Evolutionary conservation across 2,888 invertebrate genomes (phyloP).

Genomic region (Ditylenchus weischeri): DNA sequence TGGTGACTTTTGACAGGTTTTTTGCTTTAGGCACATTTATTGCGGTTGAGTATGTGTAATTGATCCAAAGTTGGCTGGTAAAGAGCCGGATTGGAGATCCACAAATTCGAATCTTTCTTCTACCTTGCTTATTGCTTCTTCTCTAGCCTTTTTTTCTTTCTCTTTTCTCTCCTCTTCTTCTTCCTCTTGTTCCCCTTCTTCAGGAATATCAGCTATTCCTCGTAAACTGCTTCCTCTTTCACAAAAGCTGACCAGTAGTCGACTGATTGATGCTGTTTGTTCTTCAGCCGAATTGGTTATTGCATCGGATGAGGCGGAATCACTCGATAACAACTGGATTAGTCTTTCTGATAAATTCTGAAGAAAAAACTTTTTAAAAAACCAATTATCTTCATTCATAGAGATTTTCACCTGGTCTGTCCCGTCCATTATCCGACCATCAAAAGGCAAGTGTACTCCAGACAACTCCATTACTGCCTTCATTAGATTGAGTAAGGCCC

Average conservation of each 20-base stretch:
- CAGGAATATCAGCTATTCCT: constrained; percentile 29
- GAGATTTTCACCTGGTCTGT: constrained; percentile 31
- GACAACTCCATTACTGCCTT: constrained; percentile 27
- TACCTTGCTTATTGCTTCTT: constrained; percentile 20
- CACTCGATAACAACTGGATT: constrained; percentile 17
- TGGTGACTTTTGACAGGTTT: no score
- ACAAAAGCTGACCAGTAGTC: constrained; percentile 34
- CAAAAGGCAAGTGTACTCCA: constrained; percentile 35
- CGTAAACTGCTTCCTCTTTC: constrained; percentile 33
- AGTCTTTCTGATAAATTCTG: constrained; percentile 33
- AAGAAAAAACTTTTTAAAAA: constrained; percentile 9
- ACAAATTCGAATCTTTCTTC: constrained; percentile 28
- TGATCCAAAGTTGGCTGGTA: constrained; percentile 9
- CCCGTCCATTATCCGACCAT: constrained; percentile 38
- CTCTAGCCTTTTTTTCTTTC: constrained; percentile 31
- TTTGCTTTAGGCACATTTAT: no score
- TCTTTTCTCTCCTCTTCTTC: constrained; percentile 18
- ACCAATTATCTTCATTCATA: no score
- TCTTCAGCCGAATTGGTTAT: constrained; percentile 16
- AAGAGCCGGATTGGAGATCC: constrained; percentile 19
- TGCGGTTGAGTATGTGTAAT: neutral
- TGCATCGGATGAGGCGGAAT: constrained; percentile 7
- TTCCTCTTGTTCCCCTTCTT: constrained; percentile 35
- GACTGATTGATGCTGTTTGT: constrained; percentile 29
- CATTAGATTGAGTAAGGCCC: constrained; percentile 34